Base-by-base conservation (phyloP, 1,140 invertebrate genomes). In the Bombus superbus region DNA sequence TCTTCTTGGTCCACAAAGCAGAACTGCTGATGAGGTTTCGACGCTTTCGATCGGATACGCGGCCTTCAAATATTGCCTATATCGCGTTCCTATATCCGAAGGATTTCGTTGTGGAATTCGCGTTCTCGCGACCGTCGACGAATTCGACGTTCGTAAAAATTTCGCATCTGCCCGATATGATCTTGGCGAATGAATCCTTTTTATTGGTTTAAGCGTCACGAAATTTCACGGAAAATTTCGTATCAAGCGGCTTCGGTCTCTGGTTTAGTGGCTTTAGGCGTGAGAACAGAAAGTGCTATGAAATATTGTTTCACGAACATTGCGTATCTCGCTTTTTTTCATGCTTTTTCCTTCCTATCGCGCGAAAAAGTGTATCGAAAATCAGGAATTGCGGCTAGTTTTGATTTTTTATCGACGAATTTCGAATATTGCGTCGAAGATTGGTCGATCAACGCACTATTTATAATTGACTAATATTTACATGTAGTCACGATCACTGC, bases 11-110 rank as follows among this genome's bases (percentile, higher is more conserved):
- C 64, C 69, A 86, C 83, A 86, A 86, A 88, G 80, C 87, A 80
- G 32, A 88, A 89, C 72, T 76, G 83, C 83, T 88, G 88, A 89
- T 88, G 88, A 88, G 47, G 71, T 86, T 82, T 79, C 73, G 64
- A 71, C 18, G 40, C 35, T 82, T 80, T 79, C 71, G 88, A 86
- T 88, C 83, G 69, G 84, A 86, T 82, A 82, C 71, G 38, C 64
- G n/a, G 64, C 15, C 64, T 15, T 66, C 59, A 40, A 73, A 74
- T 66, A 66, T 86, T 40, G 44, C 68, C 47, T 40, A 64, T 78
- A 82, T 69, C 78, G 44, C 42, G 59, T n/a, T 68, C 25, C 25
- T 76, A 77, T 73, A 44, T 79, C 57, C 83, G 42, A 28, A 18
- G 68, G 11, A 32, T 75, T 62, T 64, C 62, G 18, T 62, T 74